Conservation (phyloP, 1,140 invertebrate species). For the Reticulitermes speratus region DNA sequence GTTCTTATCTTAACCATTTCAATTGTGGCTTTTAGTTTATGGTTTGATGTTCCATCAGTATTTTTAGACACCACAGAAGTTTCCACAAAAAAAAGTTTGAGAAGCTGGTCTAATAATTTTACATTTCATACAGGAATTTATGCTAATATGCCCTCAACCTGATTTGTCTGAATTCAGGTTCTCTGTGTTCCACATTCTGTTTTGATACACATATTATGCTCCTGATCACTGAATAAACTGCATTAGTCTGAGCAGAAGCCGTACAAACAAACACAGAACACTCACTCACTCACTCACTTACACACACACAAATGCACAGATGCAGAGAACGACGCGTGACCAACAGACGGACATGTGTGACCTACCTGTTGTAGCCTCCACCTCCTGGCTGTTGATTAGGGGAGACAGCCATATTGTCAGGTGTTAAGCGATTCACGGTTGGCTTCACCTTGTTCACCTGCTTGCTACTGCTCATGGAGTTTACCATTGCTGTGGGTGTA, state of each 20-base stretch:
- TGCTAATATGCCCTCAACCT: no score
- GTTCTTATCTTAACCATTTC: no score
- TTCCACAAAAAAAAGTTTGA: no score
- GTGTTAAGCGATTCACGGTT: constrained; percentile 70
- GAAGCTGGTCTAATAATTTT: no score
- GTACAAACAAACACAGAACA: neutral
- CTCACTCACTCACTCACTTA: neutral
- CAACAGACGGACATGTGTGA: neutral
- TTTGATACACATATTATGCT: no score
- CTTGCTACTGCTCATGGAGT: constrained; percentile 57
- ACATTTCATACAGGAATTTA: no score
- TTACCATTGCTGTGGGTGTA: constrained; percentile 63
- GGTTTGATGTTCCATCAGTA: no score
- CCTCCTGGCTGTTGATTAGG: constrained; percentile 33
- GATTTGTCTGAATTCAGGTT: no score
- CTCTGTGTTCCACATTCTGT: no score
- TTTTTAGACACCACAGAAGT: no score
- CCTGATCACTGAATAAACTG: no score
- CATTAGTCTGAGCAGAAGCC: neutral
- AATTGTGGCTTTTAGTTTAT: no score
- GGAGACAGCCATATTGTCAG: constrained; percentile 51
- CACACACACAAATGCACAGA: neutral
- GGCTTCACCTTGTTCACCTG: constrained; percentile 86
- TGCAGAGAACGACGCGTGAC: neutral
- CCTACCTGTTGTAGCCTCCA: constrained; percentile 23